Evolutionary conservation across 2,797 vertebrate species (phyloP).

Genomic region (Sciurus carolinensis): DNA sequence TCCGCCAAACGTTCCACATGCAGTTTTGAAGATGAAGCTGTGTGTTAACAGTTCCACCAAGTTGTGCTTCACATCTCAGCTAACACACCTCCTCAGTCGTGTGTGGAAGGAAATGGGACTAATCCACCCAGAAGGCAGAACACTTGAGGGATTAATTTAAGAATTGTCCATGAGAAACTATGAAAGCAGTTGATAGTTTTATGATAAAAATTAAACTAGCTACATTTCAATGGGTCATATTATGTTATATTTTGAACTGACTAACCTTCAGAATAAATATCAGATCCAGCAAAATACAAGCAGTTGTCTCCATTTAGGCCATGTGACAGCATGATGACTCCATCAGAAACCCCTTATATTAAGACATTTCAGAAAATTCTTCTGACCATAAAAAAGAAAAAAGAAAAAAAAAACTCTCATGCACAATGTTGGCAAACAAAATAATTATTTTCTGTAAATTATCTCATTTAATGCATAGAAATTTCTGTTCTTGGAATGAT

Average conservation of each 20-base stretch:
- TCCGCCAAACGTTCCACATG: neutral
- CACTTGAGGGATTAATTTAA: constrained; percentile 6
- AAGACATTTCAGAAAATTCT: constrained; percentile 36
- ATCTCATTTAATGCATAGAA: constrained; percentile 1
- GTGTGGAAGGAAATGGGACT: neutral
- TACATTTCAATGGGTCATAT: neutral
- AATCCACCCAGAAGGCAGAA: neutral
- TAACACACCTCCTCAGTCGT: neutral
- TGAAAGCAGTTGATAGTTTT: neutral
- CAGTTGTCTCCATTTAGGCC: neutral
- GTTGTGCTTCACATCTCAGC: neutral
- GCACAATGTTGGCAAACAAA: neutral
- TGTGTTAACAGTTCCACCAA: neutral
- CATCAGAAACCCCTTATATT: neutral
- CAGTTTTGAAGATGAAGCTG: neutral
- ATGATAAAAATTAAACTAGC: constrained; percentile 36
- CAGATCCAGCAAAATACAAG: neutral
- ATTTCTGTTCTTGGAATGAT: constrained; percentile 35
- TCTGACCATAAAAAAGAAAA: constrained; percentile 1
- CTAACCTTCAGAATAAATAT: constrained; percentile 58
- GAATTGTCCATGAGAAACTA: constrained; percentile 36
- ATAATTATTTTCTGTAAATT: constrained; percentile 55
- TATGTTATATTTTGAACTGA: neutral
- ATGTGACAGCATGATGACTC: neutral
- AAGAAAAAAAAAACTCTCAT: neutral